Evolutionary conservation across 2,797 vertebrate genomes (phyloP), one percentile per base, ranked within the genome.

Genomic region (Denticeps clupeoides): DNA sequence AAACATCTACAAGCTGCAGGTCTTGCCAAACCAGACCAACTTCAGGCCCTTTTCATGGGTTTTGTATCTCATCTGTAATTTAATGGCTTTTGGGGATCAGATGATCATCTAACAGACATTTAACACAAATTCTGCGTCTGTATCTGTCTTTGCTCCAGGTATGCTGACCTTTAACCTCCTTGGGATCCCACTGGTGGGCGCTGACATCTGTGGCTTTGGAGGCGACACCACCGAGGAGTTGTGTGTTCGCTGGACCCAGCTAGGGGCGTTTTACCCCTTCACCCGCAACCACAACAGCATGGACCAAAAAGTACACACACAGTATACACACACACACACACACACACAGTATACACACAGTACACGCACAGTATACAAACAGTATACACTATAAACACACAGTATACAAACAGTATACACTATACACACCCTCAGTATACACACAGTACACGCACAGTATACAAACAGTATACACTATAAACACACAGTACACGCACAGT

Each of bases 191-290:
- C 55, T 91, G 68, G 81, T 90, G 0, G 87, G 89, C n/a, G 89
- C 87, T 0, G 87, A 91, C 58, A 77, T 90, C 63, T 93, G 89
- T 0, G 89, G 89, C 31, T 91, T 93, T 66, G 77, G 81, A 0
- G 79, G 81, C 51, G 72, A 85, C 58, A 63, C 87, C 1, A 70
- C 82, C 0, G 91, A 89, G 63, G 89, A 93, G 49, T 74, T 95
- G 21, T 93, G 89, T 52, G 60, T 85, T 26, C 84, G 87, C 45
- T 91, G 90, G 89, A 92, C 79, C 3, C 89, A 95, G 67, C 79
- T 91, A 0, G 89, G 88, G 0, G 86, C 85, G 4, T 92, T 93
- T 68, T 92, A 91, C 55, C 89, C 88, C 4, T 90, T 93, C 21
- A 64, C 82, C 5, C 86, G 90, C 49, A 96, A 93, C 72, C 89